A percentile compares a stretch with the other conserved stretches of the same genome.
Conservation (phyloP, 1,140 invertebrate genomes). For the Tetramorium alpestre region DNA sequence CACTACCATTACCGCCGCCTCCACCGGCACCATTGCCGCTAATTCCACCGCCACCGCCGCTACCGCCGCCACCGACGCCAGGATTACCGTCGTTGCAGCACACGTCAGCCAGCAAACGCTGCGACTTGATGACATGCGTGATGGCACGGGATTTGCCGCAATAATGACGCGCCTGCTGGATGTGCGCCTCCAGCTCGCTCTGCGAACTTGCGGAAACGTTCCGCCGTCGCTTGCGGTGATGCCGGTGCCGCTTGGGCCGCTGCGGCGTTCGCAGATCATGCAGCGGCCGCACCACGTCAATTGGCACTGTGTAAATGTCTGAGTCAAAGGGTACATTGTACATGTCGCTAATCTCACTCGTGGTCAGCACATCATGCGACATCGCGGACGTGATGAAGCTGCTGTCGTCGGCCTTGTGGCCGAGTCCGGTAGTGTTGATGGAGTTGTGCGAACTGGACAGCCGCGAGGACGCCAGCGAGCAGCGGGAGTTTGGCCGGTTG, state of each 20-base stretch:
- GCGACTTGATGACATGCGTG: conserved; percentile 83
- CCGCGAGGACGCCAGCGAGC: conserved; percentile 90
- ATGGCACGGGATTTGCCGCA: conserved; percentile 83
- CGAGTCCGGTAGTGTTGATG: conserved; percentile 89
- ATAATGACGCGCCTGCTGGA: conserved; percentile 84
- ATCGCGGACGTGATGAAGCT: conserved; percentile 94
- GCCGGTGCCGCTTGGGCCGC: conserved; percentile 87
- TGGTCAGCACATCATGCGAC: conserved; percentile 91
- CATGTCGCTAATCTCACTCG: conserved; percentile 91
- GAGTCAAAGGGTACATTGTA: conserved; percentile 95
- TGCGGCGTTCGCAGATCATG: conserved; percentile 83
- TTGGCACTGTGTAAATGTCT: conserved; percentile 94
- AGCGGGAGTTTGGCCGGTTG: conserved; percentile 90
- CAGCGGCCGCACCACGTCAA: conserved; percentile 90
- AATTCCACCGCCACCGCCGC: background rate
- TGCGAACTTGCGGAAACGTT: conserved; percentile 86
- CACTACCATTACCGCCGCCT: background rate
- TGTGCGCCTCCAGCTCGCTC: conserved; percentile 83
- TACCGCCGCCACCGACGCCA: conserved; percentile 66
- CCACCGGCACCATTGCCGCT: background rate
- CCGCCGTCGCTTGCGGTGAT: conserved; percentile 88
- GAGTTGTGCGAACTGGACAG: conserved; percentile 93
- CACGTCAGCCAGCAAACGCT: conserved; percentile 85
- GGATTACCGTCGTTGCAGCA: conserved; percentile 84
- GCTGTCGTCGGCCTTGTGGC: conserved; percentile 91